A percentile compares a stretch with the other conserved stretches of the same genome.
Conservation (phyloP, 2,797 vertebrate genomes). For the Philypnodon macrostomus region DNA sequence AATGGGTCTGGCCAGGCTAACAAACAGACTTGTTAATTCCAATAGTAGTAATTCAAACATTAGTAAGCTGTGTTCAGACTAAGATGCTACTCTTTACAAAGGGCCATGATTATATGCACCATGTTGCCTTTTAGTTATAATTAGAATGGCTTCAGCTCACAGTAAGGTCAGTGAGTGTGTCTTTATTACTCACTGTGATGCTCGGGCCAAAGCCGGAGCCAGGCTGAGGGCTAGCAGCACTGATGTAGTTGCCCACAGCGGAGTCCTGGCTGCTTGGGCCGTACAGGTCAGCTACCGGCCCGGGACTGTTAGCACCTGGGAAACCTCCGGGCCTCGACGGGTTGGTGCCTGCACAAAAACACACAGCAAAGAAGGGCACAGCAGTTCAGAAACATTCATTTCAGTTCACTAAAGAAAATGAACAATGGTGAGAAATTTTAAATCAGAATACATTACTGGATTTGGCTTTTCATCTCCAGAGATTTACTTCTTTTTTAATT, state of each 20-base stretch:
- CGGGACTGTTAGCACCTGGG: slow-evolving; percentile 95
- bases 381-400: slow-evolving; percentile 77
- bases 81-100: slow-evolving; percentile 15
- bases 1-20: not conserved
- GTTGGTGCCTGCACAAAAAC: slow-evolving; percentile 93
- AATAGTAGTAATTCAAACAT: slow-evolving; percentile 10
- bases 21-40: slow-evolving; percentile 12
- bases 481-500: slow-evolving; percentile 24
- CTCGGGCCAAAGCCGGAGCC: slow-evolving; percentile 93
- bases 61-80: slow-evolving; percentile 17
- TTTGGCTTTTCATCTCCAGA: slow-evolving; percentile 48
- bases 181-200: slow-evolving; percentile 86
- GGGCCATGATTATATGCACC: slow-evolving; percentile 23
- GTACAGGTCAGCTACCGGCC: slow-evolving; percentile 94
- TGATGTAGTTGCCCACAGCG: slow-evolving; percentile 87
- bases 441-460: slow-evolving; percentile 68
- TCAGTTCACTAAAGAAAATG: not conserved
- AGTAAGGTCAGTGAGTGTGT: slow-evolving; percentile 11
- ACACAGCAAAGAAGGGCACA: slow-evolving; percentile 81
- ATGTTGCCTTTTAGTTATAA: slow-evolving; percentile 29
- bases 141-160: slow-evolving; percentile 25
- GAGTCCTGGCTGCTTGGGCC: slow-evolving; percentile 95
- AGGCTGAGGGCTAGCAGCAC: slow-evolving; percentile 92
- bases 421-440: slow-evolving; percentile 19
- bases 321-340: slow-evolving; percentile 93